phyloP scores from a whole-genome alignment of 2,797 vertebrate species.

The Apodemus agrarius region DNA sequence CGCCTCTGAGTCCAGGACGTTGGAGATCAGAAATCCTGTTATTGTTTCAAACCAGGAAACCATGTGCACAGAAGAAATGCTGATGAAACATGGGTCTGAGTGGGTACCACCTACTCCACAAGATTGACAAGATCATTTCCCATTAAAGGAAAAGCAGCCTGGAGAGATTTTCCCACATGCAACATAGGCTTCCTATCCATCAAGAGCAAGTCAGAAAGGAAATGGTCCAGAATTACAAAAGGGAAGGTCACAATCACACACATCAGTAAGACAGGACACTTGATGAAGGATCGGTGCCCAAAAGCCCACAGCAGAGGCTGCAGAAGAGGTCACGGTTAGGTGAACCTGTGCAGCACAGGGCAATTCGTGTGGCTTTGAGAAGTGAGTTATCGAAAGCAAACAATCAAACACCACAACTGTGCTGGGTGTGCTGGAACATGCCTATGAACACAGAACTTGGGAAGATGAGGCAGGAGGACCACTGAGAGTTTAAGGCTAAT shows the following conservation, averaged over 20 bases:
- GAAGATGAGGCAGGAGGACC: not conserved
- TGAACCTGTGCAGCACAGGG: not conserved
- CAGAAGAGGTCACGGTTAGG: not conserved
- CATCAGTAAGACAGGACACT: not conserved
- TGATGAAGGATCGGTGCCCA: not conserved
- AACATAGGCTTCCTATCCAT: no score
- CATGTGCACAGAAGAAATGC: conserved; percentile 85
- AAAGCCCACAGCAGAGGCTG: no score
- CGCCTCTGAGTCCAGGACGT: conserved; percentile 55
- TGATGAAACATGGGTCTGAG: not conserved
- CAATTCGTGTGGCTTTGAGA: not conserved
- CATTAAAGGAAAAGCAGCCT: not conserved
- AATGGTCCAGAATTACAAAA: no score
- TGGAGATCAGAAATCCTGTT: conserved; percentile 79
- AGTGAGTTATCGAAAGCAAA: not conserved
- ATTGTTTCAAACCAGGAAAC: conserved; percentile 90
- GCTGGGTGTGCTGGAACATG: not conserved
- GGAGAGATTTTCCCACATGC: not conserved
- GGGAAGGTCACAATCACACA: not conserved
- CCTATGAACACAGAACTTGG: not conserved
- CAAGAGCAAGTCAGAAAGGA: not conserved
- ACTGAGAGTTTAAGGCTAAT: not conserved
- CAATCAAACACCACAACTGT: not conserved
- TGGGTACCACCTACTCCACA: not conserved
- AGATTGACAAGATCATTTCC: not conserved